Conservation (phyloP, 2,797 vertebrate genomes). For the Mormyrops attenuatus region DNA sequence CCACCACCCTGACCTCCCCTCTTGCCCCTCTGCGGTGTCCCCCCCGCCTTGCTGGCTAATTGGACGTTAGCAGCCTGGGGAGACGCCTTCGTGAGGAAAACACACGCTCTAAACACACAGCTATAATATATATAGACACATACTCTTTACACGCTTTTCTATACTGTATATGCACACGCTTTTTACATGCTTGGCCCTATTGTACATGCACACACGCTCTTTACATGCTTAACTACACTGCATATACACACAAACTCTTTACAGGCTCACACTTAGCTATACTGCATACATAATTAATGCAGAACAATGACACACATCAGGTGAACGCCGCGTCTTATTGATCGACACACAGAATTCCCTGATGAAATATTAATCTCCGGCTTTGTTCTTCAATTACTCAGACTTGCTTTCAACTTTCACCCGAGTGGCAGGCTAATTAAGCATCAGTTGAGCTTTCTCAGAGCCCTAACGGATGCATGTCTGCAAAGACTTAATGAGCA, state of each 20-base stretch:
- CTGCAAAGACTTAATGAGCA: background rate
- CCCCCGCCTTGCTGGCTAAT: constrained; percentile 47
- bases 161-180: constrained; percentile 41
- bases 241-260: constrained; percentile 25
- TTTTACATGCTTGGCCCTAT: background rate
- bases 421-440: background rate
- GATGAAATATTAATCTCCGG: constrained; percentile 9
- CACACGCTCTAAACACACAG: background rate
- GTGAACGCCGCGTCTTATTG: background rate
- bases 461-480: background rate
- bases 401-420: background rate
- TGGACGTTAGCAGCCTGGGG: constrained; percentile 40
- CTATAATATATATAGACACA: background rate
- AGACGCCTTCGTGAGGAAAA: background rate
- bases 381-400: background rate
- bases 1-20: constrained; percentile 38
- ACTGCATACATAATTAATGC: background rate
- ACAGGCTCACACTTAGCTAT: constrained; percentile 18
- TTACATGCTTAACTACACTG: background rate
- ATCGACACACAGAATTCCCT: background rate
- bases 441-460: background rate
- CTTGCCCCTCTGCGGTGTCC: constrained; percentile 35
- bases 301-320: background rate
- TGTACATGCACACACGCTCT: background rate
- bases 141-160: background rate